phyloP scores from a whole-genome alignment of 2,797 vertebrate genomes.

The Cirrhinus molitorella region DNA sequence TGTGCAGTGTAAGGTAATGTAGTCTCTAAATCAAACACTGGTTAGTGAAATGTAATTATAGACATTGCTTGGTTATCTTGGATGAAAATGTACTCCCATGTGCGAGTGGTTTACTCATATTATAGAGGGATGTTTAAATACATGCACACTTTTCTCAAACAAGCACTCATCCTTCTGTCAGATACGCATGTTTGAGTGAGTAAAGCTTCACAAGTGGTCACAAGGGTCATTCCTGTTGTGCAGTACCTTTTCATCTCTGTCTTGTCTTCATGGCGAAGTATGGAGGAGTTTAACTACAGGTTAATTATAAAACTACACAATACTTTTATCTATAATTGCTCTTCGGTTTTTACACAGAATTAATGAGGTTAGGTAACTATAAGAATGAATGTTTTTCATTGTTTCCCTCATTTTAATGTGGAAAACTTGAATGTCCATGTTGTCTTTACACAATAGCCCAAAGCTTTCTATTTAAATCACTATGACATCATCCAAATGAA shows the following conservation, averaged over 20 bases:
- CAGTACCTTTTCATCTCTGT: not conserved
- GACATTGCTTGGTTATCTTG: too few species aligned
- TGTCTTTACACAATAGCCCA: not conserved
- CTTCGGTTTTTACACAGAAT: not conserved
- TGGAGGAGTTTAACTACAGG: not conserved
- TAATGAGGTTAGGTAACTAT: not conserved
- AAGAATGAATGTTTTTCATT: not conserved
- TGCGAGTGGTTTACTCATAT: too few species aligned
- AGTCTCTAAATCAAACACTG: too few species aligned
- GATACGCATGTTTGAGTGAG: not conserved
- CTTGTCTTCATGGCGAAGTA: not conserved
- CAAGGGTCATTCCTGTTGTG: not conserved
- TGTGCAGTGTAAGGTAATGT: too few species aligned
- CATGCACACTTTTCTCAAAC: not conserved
- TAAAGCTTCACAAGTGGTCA: too few species aligned
- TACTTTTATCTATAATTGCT: not conserved
- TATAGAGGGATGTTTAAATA: too few species aligned
- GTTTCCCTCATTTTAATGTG: not conserved
- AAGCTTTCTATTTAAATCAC: not conserved
- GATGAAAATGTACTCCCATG: too few species aligned
- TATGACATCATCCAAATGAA: not conserved
- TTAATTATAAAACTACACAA: not conserved
- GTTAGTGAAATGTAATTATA: too few species aligned
- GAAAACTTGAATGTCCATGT: not conserved
- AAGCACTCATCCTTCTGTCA: not conserved